Evolutionary conservation across 2,113 vertebrate genomes (phyloP).

Genomic region (Anarhynchus alexandrinus): DNA sequence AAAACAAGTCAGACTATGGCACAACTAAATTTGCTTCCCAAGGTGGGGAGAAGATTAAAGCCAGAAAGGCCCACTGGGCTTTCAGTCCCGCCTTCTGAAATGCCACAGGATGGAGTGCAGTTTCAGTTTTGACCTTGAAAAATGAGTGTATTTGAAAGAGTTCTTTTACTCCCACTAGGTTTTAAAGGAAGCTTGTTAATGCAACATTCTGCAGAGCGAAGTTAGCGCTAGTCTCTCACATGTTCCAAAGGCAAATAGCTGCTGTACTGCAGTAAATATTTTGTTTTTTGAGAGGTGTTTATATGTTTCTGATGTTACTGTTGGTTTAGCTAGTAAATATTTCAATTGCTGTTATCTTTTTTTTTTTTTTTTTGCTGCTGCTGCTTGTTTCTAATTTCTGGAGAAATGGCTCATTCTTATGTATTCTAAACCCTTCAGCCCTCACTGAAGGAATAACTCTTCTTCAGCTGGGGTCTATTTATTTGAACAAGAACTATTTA

Average conservation of each 20-base stretch:
- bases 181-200: neutral
- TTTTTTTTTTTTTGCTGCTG: too few relatives aligned
- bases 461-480: neutral
- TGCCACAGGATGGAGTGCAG: neutral
- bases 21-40: neutral
- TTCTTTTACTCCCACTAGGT: neutral
- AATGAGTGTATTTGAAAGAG: neutral
- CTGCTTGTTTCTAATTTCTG: neutral
- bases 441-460: neutral
- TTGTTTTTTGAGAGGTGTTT: neutral
- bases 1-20: neutral
- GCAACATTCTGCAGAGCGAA: neutral
- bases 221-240: neutral
- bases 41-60: neutral
- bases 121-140: neutral
- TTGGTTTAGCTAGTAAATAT: constrained; percentile 3
- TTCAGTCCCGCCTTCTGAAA: neutral
- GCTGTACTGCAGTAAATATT: neutral
- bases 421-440: neutral
- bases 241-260: neutral
- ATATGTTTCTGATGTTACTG: constrained; percentile 17
- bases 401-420: neutral
- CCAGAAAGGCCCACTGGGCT: neutral
- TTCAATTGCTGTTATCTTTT: neutral
- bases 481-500: neutral